phyloP scores from a whole-genome alignment of 1,140 invertebrate species.

The Apolygus lucorum region DNA sequence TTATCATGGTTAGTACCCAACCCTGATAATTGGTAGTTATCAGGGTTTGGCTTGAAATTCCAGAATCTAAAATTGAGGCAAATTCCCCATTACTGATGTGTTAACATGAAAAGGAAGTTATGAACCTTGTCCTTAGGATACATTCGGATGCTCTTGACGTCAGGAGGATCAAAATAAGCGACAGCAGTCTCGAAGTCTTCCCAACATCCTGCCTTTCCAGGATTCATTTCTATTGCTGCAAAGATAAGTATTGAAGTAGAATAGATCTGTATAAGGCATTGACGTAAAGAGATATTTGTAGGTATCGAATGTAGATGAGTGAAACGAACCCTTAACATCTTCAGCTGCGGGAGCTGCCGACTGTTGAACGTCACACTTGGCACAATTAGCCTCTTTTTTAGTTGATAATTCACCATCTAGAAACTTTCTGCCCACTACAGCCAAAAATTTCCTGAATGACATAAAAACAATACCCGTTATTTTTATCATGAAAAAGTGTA shows the following conservation, averaged over 20 bases:
- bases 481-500: too few species aligned
- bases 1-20: not conserved
- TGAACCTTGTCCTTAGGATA: slow-evolving; percentile 10
- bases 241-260: not conserved
- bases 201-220: not conserved
- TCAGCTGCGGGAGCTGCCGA: not conserved
- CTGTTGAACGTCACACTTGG: not conserved
- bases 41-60: too few species aligned
- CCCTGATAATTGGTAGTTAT: not conserved
- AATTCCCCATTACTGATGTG: not conserved
- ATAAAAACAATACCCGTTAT: too few species aligned
- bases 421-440: not conserved
- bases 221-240: not conserved
- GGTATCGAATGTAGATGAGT: not conserved
- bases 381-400: not conserved
- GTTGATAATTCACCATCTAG: not conserved
- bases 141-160: not conserved
- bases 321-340: not conserved
- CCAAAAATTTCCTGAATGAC: not conserved
- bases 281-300: not conserved
- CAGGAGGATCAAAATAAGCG: not conserved
- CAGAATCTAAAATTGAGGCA: too few species aligned
- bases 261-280: not conserved
- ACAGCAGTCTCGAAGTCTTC: slow-evolving; percentile 3
- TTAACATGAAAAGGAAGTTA: not conserved